Conservation (phyloP, 2,888 invertebrate species). For the Liposcelis brunnea region DNA sequence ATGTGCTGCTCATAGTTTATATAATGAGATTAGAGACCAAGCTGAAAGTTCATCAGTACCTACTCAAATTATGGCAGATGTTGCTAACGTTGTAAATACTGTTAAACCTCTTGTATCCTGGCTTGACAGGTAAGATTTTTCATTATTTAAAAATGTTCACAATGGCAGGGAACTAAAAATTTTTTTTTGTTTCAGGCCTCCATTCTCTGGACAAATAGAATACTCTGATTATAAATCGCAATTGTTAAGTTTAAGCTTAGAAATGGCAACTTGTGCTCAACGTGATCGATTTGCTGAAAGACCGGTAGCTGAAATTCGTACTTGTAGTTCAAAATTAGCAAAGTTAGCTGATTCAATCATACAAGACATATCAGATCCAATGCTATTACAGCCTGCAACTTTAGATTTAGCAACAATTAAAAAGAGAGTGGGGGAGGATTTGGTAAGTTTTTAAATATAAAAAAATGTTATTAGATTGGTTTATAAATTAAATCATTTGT, state of each 20-base stretch:
- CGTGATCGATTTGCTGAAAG: conserved; percentile 76
- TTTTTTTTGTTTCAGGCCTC: conserved; percentile 31
- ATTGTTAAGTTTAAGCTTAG: conserved; percentile 60
- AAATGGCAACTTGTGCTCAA: conserved; percentile 81
- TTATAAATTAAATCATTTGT: conserved; percentile 3
- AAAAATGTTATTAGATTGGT: too few relatives aligned
- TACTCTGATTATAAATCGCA: conserved; percentile 53
- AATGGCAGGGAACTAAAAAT: too few relatives aligned
- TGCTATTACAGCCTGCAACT: conserved; percentile 81
- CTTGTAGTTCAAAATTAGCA: conserved; percentile 55
- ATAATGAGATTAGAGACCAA: conserved; percentile 45
- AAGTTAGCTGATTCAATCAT: conserved; percentile 71
- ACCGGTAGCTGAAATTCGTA: conserved; percentile 58
- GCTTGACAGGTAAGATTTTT: conserved; percentile 56
- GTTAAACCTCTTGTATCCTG: conserved; percentile 80
- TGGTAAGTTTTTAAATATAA: conserved; percentile 28
- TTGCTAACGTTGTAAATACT: conserved; percentile 64
- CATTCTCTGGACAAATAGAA: conserved; percentile 43
- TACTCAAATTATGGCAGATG: conserved; percentile 67
- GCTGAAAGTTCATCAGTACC: conserved; percentile 43
- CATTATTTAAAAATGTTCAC: neutral
- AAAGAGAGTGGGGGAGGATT: conserved; percentile 64
- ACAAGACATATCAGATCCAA: conserved; percentile 72
- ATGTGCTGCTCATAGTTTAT: conserved; percentile 61
- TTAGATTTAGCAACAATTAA: conserved; percentile 73